Percentiles rank a stretch among this genome's conserved stretches.
phyloP scores from a whole-genome alignment of 2,888 invertebrate genomes.

The Diachrysia chrysitis region DNA sequence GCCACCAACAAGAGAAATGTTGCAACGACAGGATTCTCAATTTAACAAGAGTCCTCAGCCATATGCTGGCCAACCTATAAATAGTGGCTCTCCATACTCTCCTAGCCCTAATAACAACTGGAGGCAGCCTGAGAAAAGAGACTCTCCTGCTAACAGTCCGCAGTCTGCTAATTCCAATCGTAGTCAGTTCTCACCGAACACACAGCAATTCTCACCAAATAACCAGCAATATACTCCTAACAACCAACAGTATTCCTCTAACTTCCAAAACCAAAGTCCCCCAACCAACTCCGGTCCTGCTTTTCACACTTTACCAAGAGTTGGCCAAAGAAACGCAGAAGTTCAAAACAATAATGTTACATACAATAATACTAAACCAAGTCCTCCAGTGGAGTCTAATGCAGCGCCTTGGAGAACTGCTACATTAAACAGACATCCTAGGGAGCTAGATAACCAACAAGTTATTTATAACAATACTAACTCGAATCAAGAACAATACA shows the following conservation, averaged over 20 bases:
- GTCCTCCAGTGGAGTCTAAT: slow-evolving; percentile 69
- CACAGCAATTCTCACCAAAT: slow-evolving; percentile 67
- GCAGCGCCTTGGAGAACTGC: slow-evolving; percentile 81
- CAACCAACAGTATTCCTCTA: slow-evolving; percentile 72
- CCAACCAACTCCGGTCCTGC: slow-evolving; percentile 68
- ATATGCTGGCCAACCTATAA: slow-evolving; percentile 76
- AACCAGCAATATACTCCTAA: slow-evolving; percentile 77
- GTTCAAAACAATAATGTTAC: slow-evolving; percentile 70
- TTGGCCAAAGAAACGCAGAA: slow-evolving; percentile 76
- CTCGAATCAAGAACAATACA: slow-evolving; percentile 73
- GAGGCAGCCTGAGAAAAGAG: slow-evolving; percentile 84
- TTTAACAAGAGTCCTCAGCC: slow-evolving; percentile 88
- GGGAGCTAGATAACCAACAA: slow-evolving; percentile 72
- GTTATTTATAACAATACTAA: slow-evolving; percentile 70
- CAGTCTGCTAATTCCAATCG: slow-evolving; percentile 60
- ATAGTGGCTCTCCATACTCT: slow-evolving; percentile 77
- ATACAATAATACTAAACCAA: slow-evolving; percentile 72
- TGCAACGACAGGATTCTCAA: slow-evolving; percentile 86
- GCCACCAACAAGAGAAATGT: slow-evolving; percentile 80
- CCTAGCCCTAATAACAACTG: slow-evolving; percentile 84
- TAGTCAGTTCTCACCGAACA: slow-evolving; percentile 69
- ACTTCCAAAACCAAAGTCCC: slow-evolving; percentile 71
- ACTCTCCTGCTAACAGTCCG: slow-evolving; percentile 79
- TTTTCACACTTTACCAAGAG: slow-evolving; percentile 82
- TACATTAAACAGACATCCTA: slow-evolving; percentile 77